Conservation (phyloP, 2,888 invertebrate genomes). For the Tipula lateralis region DNA sequence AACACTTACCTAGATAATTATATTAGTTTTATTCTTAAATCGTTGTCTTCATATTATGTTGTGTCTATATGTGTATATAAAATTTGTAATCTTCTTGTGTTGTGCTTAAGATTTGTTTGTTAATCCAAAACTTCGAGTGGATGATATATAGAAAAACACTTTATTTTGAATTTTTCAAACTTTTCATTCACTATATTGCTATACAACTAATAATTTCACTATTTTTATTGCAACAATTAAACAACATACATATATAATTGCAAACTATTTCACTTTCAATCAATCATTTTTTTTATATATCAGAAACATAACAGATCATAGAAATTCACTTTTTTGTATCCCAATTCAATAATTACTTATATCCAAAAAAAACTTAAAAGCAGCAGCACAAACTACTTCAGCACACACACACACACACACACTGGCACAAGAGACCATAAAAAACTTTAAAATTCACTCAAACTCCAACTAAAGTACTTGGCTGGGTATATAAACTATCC, state of each 20-base stretch:
- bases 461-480: neutral
- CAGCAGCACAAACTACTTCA: neutral
- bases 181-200: neutral
- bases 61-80: neutral
- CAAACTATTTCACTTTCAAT: neutral
- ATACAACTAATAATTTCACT: neutral
- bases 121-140: neutral
- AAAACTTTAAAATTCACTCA: neutral
- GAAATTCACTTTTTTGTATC: slow-evolving; percentile 19
- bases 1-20: slow-evolving; percentile 24
- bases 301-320: neutral
- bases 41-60: neutral
- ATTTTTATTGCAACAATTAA: neutral
- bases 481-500: neutral
- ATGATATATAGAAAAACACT: neutral
- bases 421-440: neutral
- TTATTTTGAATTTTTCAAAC: neutral
- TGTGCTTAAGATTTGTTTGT: neutral
- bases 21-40: neutral
- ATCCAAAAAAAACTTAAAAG: neutral
- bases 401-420: too few species aligned
- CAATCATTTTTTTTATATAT: neutral
- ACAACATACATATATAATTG: neutral
- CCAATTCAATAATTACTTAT: neutral
- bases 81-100: neutral